Evolutionary conservation across 2,797 vertebrate species (phyloP), one percentile per base, ranked within the genome.

Genomic region (Coregonus sp.): DNA sequence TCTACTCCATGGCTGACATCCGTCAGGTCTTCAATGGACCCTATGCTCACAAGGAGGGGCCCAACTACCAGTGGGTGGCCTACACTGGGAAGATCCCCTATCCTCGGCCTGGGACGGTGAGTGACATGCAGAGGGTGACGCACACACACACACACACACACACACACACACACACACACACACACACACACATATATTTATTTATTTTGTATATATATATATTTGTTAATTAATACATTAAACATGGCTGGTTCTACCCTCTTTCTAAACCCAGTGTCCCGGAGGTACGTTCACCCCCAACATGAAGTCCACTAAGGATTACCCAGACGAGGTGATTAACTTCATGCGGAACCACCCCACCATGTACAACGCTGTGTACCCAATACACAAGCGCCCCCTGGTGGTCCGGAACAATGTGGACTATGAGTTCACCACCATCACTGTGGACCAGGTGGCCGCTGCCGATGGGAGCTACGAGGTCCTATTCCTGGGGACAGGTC

Each of bases 251-350:
- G 18, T 12, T 6, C 3, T 70, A 12, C 11, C 52, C 18, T 73
- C 18, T 67, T 18, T 73, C 15, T 76, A 73, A 59, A 68, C 70
- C 0, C 90, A 99, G 98, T 99, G 98, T 93, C 98, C 98, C 0
- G 98, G 98, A 12, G 98, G 98, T 25, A 99, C 98, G 16, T 99
- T 99, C 90, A 99, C 98, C 0, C 98, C 98, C 0, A 98, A 96
- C 82, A 98, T 99, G 97, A 98, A 99, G 89, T 99, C 98, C 1
- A 99, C 98, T 77, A 99, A 99, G 89, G 98, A 99, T 90, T 99
- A 99, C 75, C 98, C 98, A 0, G 98, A 99, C 0, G 98, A 99
- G 86, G 98, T 99, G 72, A 99, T 99, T 91, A 99, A 98, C 95
- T 99, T 99, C 93, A 99, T 99, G 97, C 94, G 98, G 4, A 91